Conservation (phyloP, 2,113 vertebrate genomes). For the Pelecanus crispus region DNA sequence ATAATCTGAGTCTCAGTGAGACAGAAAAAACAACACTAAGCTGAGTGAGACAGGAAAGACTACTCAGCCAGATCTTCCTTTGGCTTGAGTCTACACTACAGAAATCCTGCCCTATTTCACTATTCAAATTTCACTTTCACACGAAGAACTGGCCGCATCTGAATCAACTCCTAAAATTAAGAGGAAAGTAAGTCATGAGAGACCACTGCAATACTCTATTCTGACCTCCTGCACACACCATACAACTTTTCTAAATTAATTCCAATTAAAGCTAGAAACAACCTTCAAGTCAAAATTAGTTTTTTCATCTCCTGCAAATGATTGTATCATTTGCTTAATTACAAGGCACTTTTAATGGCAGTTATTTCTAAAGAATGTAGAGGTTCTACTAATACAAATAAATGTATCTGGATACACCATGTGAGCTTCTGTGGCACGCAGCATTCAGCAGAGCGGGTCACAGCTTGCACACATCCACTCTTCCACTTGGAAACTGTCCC, state of each 20-base stretch:
- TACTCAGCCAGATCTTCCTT: not conserved
- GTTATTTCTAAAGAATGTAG: not conserved
- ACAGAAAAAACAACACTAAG: not conserved
- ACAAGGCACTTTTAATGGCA: not conserved
- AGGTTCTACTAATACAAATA: not conserved
- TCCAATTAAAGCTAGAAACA: not conserved
- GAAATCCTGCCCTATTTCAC: not conserved
- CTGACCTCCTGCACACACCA: not conserved
- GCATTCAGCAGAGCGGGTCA: not conserved
- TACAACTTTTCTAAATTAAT: not conserved
- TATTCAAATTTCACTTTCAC: not conserved
- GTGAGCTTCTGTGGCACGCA: not conserved
- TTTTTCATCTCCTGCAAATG: not conserved
- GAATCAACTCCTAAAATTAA: not conserved
- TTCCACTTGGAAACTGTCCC: not conserved
- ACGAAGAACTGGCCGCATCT: not conserved
- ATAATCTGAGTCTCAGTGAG: not conserved
- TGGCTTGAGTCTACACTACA: not conserved
- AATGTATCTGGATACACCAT: not conserved
- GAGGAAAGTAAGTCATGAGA: not conserved
- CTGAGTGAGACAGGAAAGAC: not conserved
- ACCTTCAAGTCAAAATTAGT: not conserved
- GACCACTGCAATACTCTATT: not conserved
- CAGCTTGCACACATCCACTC: not conserved
- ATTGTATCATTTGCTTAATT: not conserved